Conservation (phyloP, 2,113 vertebrate species). For the Gavialis gangeticus region DNA sequence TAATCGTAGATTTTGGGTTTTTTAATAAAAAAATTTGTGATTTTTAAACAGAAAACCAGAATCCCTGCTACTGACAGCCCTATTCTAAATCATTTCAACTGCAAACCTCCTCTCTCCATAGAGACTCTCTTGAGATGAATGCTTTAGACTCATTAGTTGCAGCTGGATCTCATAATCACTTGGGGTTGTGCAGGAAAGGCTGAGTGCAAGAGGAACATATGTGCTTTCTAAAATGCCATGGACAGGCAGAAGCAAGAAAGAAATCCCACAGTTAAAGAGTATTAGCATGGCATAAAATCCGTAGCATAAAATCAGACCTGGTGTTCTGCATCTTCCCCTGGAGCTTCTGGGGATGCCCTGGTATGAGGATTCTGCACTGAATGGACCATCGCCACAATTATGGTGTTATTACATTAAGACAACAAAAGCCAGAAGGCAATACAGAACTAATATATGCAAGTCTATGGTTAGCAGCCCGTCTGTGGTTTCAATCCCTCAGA, state of each 20-base stretch:
- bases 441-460: background rate
- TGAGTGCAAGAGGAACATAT: background rate
- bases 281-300: no score
- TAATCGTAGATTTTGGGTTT: no score
- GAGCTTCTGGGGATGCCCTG: no score
- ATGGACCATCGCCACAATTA: background rate
- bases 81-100: background rate
- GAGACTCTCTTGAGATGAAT: background rate
- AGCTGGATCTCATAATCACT: background rate
- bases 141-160: constrained; percentile 51
- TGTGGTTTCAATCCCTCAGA: background rate
- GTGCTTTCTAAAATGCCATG: background rate
- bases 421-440: background rate
- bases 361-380: background rate
- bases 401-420: background rate
- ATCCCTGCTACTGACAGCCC: background rate
- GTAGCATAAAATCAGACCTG: no score
- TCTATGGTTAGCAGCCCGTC: background rate
- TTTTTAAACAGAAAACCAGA: no score
- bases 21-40: no score
- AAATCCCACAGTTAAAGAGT: background rate
- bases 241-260: background rate
- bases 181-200: constrained; percentile 20
- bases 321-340: no score
- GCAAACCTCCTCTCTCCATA: accelerated